Conservation (phyloP, 1,140 invertebrate genomes). For the Dysdera silvatica region DNA sequence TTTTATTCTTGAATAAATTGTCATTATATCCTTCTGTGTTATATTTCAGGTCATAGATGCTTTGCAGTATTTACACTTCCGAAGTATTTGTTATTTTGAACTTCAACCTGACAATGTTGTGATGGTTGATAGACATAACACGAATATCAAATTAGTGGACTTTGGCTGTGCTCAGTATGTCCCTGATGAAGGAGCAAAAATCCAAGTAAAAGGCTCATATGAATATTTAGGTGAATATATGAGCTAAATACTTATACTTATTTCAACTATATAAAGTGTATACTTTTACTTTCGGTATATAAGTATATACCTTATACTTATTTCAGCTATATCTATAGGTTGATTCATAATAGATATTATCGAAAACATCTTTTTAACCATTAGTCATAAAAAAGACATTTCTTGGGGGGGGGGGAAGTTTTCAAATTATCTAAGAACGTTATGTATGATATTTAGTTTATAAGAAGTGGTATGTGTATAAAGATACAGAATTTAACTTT, state of each 20-base stretch:
- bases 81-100: conserved; percentile 82
- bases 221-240: conserved; percentile 37
- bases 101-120: conserved; percentile 94
- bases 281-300: neutral
- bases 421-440: no score
- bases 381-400: no score
- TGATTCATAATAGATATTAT: no score
- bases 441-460: no score
- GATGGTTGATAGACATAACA: conserved; percentile 72
- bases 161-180: conserved; percentile 75
- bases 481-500: no score
- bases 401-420: no score
- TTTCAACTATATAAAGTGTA: neutral
- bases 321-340: no score
- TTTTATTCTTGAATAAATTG: neutral
- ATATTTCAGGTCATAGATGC: conserved; percentile 58
- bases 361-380: no score
- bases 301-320: neutral
- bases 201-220: conserved; percentile 46
- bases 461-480: no score
- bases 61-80: conserved; percentile 85
- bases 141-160: conserved; percentile 80
- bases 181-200: conserved; percentile 65
- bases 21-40: neutral
- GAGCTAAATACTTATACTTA: neutral